Conservation (phyloP, 2,888 invertebrate genomes). For the Oegoconia quadripuncta region DNA sequence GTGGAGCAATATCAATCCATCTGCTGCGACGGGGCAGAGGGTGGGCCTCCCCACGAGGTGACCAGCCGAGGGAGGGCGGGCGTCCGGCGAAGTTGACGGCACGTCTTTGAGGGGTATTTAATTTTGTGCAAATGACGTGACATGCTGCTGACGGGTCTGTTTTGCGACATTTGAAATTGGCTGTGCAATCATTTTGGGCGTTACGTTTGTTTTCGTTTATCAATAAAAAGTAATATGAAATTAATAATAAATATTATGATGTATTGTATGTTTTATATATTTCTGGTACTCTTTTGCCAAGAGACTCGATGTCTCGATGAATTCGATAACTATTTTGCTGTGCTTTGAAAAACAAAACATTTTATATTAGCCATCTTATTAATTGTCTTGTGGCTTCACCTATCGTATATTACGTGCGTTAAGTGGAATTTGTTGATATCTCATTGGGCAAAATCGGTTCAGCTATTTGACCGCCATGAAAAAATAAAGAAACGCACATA, state of each 20-base stretch:
- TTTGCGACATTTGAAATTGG: constrained; percentile 22
- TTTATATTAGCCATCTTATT: no score
- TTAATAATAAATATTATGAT: neutral
- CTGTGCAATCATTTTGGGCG: constrained; percentile 13
- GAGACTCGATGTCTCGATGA: no score
- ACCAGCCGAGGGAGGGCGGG: constrained; percentile 23
- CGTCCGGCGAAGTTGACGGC: constrained; percentile 41
- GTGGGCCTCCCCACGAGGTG: constrained; percentile 19
- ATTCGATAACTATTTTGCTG: no score
- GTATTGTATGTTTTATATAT: neutral
- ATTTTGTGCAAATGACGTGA: constrained; percentile 73
- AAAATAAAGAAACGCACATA: no score
- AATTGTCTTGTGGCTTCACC: no score
- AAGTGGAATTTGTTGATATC: no score
- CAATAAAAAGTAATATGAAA: neutral
- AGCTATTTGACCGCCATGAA: no score
- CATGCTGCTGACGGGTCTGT: constrained; percentile 31
- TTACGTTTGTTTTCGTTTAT: constrained; percentile 6
- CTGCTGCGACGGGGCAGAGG: constrained; percentile 37
- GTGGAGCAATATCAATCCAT: constrained; percentile 71
- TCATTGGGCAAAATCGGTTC: no score
- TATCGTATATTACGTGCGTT: no score
- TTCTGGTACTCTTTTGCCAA: neutral
- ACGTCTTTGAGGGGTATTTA: constrained; percentile 66
- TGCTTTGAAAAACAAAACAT: no score